These are phyloP conservation scores for Pseudachorutes palmiensis DNA, from an alignment of 1,140 invertebrate species.

Conservation along the genomic window DNA sequence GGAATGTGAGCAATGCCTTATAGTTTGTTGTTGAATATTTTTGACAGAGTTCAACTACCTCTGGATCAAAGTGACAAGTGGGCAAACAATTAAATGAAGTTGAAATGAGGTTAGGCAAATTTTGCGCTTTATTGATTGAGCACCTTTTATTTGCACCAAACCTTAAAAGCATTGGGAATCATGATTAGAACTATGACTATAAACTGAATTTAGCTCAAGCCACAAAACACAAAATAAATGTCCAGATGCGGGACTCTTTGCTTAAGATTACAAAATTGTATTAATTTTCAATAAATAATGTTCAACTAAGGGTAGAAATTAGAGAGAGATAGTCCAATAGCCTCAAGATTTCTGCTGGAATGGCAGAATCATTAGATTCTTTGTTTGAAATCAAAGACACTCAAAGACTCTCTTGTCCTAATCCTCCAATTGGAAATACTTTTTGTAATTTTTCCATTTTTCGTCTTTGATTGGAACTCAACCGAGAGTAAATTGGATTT, in stretches of 20 bases:
- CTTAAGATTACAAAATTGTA: no score
- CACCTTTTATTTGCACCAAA: no score
- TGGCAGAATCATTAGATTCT: not conserved
- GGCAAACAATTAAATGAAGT: not conserved
- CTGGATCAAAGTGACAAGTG: not conserved
- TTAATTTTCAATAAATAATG: no score
- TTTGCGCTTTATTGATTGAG: not conserved
- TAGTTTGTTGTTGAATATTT: not conserved
- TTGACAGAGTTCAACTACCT: not conserved
- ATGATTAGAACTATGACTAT: not conserved
- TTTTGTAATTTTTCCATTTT: constrained; percentile 15
- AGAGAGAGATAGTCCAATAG: no score
- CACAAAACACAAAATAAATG: no score
- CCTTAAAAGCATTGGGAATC: not conserved
- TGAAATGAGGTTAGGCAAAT: not conserved
- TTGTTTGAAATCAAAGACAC: not conserved
- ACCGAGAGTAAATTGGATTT: constrained; percentile 5
- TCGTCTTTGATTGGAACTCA: constrained; percentile 14
- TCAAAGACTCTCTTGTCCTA: not conserved
- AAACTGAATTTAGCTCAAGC: no score
- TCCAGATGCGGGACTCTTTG: no score
- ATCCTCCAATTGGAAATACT: not conserved
- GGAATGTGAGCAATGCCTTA: not conserved
- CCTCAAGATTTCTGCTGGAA: no score
- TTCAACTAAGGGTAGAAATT: no score